Evolutionary conservation across 2,113 vertebrate species (phyloP).

Genomic region (Ictidomys tridecemlineatus): DNA sequence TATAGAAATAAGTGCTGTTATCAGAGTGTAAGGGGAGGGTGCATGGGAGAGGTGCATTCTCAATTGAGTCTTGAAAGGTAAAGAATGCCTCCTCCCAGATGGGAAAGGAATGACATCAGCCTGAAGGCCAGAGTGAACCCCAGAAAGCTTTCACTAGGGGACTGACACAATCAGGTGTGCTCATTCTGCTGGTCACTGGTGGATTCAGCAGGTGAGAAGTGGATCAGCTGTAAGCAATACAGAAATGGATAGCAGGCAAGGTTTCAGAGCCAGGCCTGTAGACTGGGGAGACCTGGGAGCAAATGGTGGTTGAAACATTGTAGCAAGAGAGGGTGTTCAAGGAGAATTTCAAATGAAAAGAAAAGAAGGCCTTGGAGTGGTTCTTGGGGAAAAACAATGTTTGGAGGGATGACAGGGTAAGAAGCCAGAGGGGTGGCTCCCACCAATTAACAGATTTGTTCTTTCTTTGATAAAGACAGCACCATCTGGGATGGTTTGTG

Average conservation of each 20-base stretch:
- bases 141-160: not conserved
- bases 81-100: not conserved
- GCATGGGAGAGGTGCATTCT: not conserved
- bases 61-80: not conserved
- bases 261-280: not conserved
- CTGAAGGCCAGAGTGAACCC: not conserved
- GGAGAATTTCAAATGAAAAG: not conserved
- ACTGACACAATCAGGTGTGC: not conserved
- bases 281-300: not conserved
- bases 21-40: not conserved
- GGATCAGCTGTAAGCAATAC: not conserved
- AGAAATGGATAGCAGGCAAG: not conserved
- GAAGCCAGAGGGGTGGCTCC: not conserved
- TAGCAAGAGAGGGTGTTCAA: not conserved
- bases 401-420: not conserved
- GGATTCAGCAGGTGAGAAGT: not conserved
- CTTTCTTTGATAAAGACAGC: not conserved
- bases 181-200: fast-evolving
- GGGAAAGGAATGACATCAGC: not conserved
- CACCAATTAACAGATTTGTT: not conserved
- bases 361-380: not conserved
- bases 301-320: not conserved
- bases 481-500: not conserved
- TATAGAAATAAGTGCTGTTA: not conserved
- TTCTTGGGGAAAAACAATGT: not conserved